Evolutionary conservation across 2,888 invertebrate species (phyloP).

Genomic region (Thecocarcelia acutangulata): DNA sequence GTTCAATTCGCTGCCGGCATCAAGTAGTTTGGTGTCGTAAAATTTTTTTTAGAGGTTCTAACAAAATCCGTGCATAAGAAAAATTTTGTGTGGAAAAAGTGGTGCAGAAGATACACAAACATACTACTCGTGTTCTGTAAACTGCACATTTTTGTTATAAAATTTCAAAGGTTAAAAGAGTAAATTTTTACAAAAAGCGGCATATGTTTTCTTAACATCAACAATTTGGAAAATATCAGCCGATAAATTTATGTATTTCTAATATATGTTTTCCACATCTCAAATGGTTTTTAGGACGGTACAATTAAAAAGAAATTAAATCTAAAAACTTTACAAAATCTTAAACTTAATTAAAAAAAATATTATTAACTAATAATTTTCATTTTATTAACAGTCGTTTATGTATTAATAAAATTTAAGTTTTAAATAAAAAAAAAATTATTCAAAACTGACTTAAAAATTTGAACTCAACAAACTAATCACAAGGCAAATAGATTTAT

Average conservation of each 20-base stretch:
- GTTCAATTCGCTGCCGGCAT: no score
- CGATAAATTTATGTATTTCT: constrained; percentile 13
- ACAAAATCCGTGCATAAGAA: no score
- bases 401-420: constrained; percentile 41
- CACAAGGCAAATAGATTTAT: constrained; percentile 79
- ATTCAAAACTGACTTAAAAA: constrained; percentile 56
- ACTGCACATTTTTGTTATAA: no score
- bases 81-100: no score
- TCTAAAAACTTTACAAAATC: constrained; percentile 31
- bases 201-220: no score
- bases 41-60: no score
- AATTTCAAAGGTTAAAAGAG: no score
- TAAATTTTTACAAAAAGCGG: no score
- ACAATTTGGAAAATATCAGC: constrained; percentile 1
- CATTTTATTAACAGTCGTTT: constrained; percentile 51
- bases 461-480: constrained; percentile 72
- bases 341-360: constrained; percentile 41
- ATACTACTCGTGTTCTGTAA: no score
- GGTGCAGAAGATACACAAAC: no score
- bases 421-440: constrained; percentile 4
- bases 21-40: no score
- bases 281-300: constrained; percentile 55
- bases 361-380: constrained; percentile 8
- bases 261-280: constrained; percentile 4
- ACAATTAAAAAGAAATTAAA: constrained; percentile 27